Percentiles rank a stretch among this genome's conserved stretches.
These are phyloP conservation scores for Eudiplozoon nipponicum DNA, from an alignment of 2,888 invertebrate genomes.

Conservation along the genomic window DNA sequence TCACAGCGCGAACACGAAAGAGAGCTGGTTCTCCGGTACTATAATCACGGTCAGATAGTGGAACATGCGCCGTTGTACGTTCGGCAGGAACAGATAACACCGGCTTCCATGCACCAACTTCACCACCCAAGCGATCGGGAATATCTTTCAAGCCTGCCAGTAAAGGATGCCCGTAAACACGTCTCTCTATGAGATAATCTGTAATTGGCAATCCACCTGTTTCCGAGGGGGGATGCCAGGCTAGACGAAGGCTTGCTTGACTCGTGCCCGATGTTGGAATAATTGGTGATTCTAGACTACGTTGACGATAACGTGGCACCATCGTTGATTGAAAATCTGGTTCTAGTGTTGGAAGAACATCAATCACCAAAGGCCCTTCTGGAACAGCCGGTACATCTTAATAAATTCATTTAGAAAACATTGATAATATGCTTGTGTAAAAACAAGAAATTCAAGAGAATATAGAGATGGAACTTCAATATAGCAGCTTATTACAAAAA, in stretches of 20 bases:
- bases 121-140: neutral
- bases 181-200: constrained; percentile 24
- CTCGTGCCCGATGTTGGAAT: neutral
- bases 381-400: neutral
- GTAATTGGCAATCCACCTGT: constrained; percentile 25
- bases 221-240: constrained; percentile 22
- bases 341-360: neutral
- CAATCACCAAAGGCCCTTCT: neutral
- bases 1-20: constrained; percentile 6
- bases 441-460: constrained; percentile 3
- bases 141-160: neutral
- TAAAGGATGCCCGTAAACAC: constrained; percentile 17
- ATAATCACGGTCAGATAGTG: neutral
- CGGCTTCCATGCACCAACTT: neutral
- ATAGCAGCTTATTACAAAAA: too few species aligned
- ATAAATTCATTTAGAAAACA: too few species aligned
- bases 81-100: neutral
- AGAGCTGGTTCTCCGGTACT: neutral
- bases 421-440: too few species aligned
- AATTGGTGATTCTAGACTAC: neutral
- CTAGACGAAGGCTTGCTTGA: too few species aligned
- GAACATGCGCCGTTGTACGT: neutral
- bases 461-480: constrained; percentile 1
- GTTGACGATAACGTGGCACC: neutral
- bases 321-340: neutral